Base-by-base conservation (phyloP, 35 echinoderm and acorn worm genomes). In the Lytechinus pictus region DNA sequence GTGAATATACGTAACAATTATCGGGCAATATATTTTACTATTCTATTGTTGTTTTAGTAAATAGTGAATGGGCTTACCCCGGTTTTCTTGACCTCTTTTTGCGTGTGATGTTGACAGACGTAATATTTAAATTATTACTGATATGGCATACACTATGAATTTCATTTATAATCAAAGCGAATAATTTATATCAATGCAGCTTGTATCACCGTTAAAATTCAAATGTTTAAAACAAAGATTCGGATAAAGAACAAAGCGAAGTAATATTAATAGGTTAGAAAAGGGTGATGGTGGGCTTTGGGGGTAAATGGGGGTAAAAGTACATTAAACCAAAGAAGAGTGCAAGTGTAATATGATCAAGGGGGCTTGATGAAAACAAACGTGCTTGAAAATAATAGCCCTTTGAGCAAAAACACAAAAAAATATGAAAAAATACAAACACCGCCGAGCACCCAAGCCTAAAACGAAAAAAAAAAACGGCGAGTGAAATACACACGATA, bases 331-430 rank as follows among this genome's bases (percentile, higher is more conserved):
- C 27, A 93, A 6, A 14, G 52, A 19, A 93, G 13, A 93, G 92
- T 93, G 92, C 92, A 93, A 93, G 14, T 93, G 92, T 53, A 93
- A 93, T 93, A 19, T 57, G 92, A 93, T 93, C 5, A 93, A 57
- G 53, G n/a, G 9, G n/a, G 52, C 88, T 90, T 54, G 52, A 51
- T 24, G 52, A 90, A 90, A 90, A 90, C 88, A 90, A 90, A 90
- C 88, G 88, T 90, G 88, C 88, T 27, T 90, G 88, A 90, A 90
- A 14, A 54, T 90, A 90, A 90, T 52, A 90, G 88, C 88, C 88
- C 88, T 90, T 27, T 44, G 88, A 90, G 88, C 88, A 90, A 10
- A 90, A 90, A 90, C 29, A 90, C 16, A 90, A 9, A 90, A 9
- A 90, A 90, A 90, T 90, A 90, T 90, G 88, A 90, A 44, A 79